Evolutionary conservation across 1,140 invertebrate genomes (phyloP).

Genomic region (Halesus radiatus): DNA sequence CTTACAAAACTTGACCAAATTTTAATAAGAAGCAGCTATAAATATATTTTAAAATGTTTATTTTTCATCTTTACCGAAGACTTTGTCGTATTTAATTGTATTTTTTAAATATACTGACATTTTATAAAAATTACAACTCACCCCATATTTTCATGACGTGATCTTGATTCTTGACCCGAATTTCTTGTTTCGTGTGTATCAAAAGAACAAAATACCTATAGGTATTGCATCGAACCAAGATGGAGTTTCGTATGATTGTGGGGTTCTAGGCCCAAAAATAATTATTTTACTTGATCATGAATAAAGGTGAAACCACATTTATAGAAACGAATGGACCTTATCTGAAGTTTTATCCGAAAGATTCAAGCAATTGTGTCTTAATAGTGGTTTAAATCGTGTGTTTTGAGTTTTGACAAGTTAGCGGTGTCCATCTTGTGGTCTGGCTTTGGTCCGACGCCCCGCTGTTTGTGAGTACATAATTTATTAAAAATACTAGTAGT

Average conservation of each 20-base stretch:
- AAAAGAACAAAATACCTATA: conserved; percentile 17
- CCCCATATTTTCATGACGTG: conserved; percentile 5
- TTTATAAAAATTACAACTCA: neutral
- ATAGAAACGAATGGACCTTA: neutral
- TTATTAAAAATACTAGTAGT: conserved; percentile 1
- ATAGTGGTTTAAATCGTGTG: conserved; percentile 32
- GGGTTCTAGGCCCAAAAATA: conserved; percentile 43
- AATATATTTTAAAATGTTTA: too few relatives aligned
- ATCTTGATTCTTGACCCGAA: conserved; percentile 20
- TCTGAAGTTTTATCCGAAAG: conserved; percentile 25
- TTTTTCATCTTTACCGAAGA: too few relatives aligned
- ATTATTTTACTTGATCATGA: conserved; percentile 42
- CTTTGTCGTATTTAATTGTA: too few relatives aligned
- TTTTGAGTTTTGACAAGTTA: conserved; percentile 50
- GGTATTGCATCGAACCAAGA: conserved; percentile 44
- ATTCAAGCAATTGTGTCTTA: conserved; percentile 28
- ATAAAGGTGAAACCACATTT: conserved; percentile 11
- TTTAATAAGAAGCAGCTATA: too few relatives aligned
- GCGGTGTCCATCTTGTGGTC: conserved; percentile 52
- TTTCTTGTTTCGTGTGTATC: conserved; percentile 21
- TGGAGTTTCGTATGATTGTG: conserved; percentile 42
- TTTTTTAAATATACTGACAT: too few relatives aligned
- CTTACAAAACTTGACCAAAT: too few relatives aligned
- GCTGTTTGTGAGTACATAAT: conserved; percentile 47
- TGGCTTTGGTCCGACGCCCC: conserved; percentile 45